Percentiles rank a stretch among this genome's conserved stretches.
These are phyloP conservation scores for Chaitophorus viminalis DNA, from an alignment of 2,888 invertebrate species.

Conservation along the genomic window DNA sequence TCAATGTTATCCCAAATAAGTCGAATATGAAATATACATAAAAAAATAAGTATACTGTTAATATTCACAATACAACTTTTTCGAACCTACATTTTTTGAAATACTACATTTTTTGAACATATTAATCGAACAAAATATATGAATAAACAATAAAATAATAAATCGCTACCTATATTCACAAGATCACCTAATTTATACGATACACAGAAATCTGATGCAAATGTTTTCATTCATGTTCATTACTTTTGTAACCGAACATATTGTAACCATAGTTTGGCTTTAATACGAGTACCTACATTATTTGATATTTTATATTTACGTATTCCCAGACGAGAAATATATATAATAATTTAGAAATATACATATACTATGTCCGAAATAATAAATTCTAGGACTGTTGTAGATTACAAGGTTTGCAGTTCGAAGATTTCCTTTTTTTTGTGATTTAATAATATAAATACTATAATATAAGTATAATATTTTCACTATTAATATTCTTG, in stretches of 20 bases:
- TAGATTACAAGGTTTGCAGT: not conserved
- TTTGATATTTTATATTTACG: not conserved
- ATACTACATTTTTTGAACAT: too few relatives aligned
- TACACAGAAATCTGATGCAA: not conserved
- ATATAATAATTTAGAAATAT: not conserved
- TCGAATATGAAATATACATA: too few relatives aligned
- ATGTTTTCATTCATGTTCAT: not conserved
- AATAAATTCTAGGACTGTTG: not conserved
- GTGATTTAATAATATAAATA: too few relatives aligned
- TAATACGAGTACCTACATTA: not conserved
- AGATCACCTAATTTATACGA: too few relatives aligned
- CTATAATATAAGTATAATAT: too few relatives aligned
- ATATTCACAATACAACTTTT: too few relatives aligned
- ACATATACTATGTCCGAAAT: not conserved
- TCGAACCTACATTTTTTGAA: too few relatives aligned
- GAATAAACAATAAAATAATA: not conserved
- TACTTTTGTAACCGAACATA: not conserved
- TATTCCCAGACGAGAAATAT: not conserved
- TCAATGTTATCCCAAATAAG: too few relatives aligned
- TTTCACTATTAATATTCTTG: not conserved
- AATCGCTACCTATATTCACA: not conserved
- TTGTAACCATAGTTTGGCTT: not conserved
- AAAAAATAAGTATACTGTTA: too few relatives aligned
- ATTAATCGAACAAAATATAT: too few relatives aligned
- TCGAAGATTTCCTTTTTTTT: not conserved